These are phyloP conservation scores for Nyctereutes procyonoides DNA, from an alignment of 2,113 vertebrate species.

Conservation along the genomic window DNA sequence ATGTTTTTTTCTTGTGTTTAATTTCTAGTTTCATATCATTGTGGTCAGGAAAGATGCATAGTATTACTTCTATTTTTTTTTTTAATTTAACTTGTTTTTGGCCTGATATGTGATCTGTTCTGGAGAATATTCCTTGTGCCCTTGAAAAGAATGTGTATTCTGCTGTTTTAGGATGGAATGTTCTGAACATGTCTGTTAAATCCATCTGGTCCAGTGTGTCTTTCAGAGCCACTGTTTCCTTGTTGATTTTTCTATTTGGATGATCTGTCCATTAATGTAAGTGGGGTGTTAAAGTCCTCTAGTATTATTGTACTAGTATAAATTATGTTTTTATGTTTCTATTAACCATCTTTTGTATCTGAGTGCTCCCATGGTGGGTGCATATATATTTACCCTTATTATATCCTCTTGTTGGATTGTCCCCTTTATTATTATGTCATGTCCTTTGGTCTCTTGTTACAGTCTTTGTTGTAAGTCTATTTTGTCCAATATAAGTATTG, in stretches of 20 bases:
- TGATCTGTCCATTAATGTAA: neutral
- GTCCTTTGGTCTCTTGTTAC: neutral
- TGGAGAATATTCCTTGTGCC: neutral
- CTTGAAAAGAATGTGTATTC: neutral
- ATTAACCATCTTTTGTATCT: neutral
- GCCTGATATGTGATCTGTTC: neutral
- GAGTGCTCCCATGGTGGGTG: neutral
- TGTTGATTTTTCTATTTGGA: neutral
- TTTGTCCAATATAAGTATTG: neutral
- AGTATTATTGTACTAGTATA: neutral
- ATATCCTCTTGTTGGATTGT: neutral
- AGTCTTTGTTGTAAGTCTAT: neutral
- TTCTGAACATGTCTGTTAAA: neutral
- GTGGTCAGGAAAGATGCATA: neutral
- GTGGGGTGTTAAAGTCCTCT: neutral
- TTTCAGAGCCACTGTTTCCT: neutral
- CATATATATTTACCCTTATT: neutral
- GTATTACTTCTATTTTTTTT: neutral
- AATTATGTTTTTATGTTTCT: neutral
- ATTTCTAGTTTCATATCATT: neutral
- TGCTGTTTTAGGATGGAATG: neutral
- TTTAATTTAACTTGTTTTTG: neutral
- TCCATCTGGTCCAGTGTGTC: neutral
- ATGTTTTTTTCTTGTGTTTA: neutral
- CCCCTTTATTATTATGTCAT: neutral